Base-by-base conservation (phyloP, 2,113 vertebrate species). In the Fregata magnificens region DNA sequence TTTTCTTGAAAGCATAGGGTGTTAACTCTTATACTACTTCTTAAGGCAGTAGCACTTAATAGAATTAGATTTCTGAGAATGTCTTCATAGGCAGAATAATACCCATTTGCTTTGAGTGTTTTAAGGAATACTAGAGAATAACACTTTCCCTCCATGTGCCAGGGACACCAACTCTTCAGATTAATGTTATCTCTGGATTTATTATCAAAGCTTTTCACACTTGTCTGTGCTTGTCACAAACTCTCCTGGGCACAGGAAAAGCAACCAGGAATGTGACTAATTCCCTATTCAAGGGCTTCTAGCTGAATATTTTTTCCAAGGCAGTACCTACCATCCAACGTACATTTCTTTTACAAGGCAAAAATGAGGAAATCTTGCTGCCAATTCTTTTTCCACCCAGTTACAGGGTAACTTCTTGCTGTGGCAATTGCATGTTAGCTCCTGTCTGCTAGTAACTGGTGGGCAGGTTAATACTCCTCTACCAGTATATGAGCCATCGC, bases 121-220 rank as follows among this genome's bases (percentile, higher is more conserved):
- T 88, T 86, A 86, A 92, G 79, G 58, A 90, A 71, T 90, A 58
- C 86, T 70, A 66, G 50, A 69, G 40, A 90, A 86, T 73, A 86
- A 80, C 29, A n/a, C 53, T 83, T 90, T n/a, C 16, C 53, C 17
- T 94, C 28, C 29, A 3, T 83, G 87, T 82, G 92, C 55, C 59
- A 62, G 88, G 87, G 79, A 78, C 42, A 74, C n/a, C 32, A 69
- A 8, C 32, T 83, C 82, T 90, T 88, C 55, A 81, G 55, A 88
- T 86, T 22, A 94, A 70, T 76, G 45, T 76, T 96, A 81, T 83
- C 76, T 93, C 78, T 88, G 49, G 84, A 92, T 96, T 95, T 96
- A 87, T 88, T 96, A 93, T 94, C 85, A 77, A 72, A 90, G 90
- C 74, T 90, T 94, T 97, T 95, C 88, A 66, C 88, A 91, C 94